A percentile compares a stretch with the other conserved stretches of the same genome.
Conservation (phyloP, 2,797 vertebrate species). For the Smutsia gigantea region DNA sequence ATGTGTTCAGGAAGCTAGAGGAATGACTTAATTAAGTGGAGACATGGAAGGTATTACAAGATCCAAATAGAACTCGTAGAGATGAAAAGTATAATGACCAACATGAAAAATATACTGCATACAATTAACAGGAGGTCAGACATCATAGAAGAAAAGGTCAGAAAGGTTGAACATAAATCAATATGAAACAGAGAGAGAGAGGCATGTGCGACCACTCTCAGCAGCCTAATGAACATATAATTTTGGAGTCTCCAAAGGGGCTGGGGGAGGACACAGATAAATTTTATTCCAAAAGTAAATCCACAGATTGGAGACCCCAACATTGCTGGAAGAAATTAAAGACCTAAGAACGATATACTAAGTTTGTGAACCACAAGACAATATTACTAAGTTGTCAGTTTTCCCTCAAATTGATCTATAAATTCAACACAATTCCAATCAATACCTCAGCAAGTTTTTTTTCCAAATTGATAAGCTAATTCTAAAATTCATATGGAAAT, state of each 20-base stretch:
- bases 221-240: background rate
- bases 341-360: background rate
- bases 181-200: background rate
- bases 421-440: slow-evolving; percentile 1
- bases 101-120: background rate
- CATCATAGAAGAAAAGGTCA: background rate
- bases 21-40: background rate
- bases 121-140: background rate
- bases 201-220: background rate
- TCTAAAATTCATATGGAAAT: slow-evolving; percentile 14
- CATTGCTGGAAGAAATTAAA: slow-evolving; percentile 23
- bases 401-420: background rate
- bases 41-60: background rate
- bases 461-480: background rate
- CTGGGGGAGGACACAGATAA: background rate
- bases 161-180: background rate
- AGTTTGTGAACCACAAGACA: background rate
- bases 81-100: background rate
- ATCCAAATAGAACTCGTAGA: background rate
- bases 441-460: background rate
- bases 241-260: background rate
- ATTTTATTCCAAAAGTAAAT: slow-evolving; percentile 1
- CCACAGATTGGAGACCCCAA: background rate
- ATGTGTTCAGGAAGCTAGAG: background rate
- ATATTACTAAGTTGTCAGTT: background rate